Evolutionary conservation across 1,140 invertebrate species (phyloP).

Genomic region (Gonioctena quinquepunctata): DNA sequence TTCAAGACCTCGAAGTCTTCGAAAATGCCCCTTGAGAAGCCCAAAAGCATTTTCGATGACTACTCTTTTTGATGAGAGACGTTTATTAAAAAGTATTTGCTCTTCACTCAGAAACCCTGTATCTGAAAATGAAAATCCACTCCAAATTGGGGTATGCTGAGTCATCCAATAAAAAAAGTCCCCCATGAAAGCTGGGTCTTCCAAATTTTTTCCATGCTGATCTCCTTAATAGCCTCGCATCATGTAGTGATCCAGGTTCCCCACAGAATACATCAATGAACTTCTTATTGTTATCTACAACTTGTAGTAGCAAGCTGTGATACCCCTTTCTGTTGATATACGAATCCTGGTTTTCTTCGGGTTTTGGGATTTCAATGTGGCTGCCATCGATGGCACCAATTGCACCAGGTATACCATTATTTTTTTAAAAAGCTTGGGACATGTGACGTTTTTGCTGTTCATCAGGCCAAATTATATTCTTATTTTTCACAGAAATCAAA

Average conservation of each 20-base stretch:
- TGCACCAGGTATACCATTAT: too few relatives aligned
- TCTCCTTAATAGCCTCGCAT: neutral
- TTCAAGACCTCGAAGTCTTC: neutral
- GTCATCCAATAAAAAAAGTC: neutral
- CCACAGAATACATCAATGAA: neutral
- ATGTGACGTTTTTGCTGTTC: neutral
- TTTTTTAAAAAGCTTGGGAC: too few relatives aligned
- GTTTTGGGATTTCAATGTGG: conserved; percentile 29
- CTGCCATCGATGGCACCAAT: conserved; percentile 35
- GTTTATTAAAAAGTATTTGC: neutral
- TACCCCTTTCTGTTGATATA: conserved; percentile 31
- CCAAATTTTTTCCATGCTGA: neutral
- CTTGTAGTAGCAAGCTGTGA: too few relatives aligned
- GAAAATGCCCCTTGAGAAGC: conserved; percentile 6
- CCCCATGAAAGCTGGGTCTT: neutral
- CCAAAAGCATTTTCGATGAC: conserved; percentile 15
- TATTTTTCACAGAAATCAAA: neutral
- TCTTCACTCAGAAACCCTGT: conserved; percentile 5
- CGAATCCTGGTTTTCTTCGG: conserved; percentile 8
- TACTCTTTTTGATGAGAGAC: conserved; percentile 3
- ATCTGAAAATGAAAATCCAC: neutral
- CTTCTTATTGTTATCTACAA: too few relatives aligned
- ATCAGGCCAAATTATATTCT: neutral
- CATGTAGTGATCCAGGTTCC: neutral
- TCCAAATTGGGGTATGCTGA: neutral